Base-by-base conservation (phyloP, 2,888 invertebrate species). In the Drosophila cognata region DNA sequence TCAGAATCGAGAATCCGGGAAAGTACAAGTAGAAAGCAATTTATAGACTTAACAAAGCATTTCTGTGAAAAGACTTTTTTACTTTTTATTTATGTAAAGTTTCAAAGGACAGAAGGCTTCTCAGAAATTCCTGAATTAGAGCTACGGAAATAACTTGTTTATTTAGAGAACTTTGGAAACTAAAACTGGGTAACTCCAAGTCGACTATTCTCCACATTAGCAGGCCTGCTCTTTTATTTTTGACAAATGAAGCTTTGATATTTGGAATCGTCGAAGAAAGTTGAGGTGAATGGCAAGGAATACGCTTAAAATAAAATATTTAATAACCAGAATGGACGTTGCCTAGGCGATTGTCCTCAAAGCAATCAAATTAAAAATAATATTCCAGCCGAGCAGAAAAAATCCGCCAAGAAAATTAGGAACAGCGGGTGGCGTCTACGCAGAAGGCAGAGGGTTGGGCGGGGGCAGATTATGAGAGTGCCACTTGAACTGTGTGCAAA, bases 321-420 rank as follows among this genome's bases (percentile, higher is more conserved):
- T 77, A 84, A 84, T 81, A 81, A 81, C 77, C 81, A 52, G 55
- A 78, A 66, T 77, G 81, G 81, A 77, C 74, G 81, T 65, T 68
- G 84, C 81, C 80, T 81, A 73, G 80, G 77, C 79, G 79, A 82
- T 82, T 82, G 75, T 62, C 61, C 61, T 55, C 62, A 71, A 86
- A 74, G 84, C 84, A 87, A 90, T 90, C 90, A 85, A 85, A 90
- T 90, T 84, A 89, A 83, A 25, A 82, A 83, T 68, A 90, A 82
- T 69, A 70, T 16, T 46, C 41, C 64, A 55, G 18, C 29, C 13
- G 11, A 63, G 36, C 71, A 50, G n/a, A 21, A 29, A 33, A 33
- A 38, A 31, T 35, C 8, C 5, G 13, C 5, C 36, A 28, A n/a
- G 33, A 46, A 16, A 25, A 25, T 2, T 46, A 4, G 46, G 1